These are phyloP conservation scores for Lophotis ruficrista DNA, from an alignment of 2,113 vertebrate genomes.

Conservation along the genomic window DNA sequence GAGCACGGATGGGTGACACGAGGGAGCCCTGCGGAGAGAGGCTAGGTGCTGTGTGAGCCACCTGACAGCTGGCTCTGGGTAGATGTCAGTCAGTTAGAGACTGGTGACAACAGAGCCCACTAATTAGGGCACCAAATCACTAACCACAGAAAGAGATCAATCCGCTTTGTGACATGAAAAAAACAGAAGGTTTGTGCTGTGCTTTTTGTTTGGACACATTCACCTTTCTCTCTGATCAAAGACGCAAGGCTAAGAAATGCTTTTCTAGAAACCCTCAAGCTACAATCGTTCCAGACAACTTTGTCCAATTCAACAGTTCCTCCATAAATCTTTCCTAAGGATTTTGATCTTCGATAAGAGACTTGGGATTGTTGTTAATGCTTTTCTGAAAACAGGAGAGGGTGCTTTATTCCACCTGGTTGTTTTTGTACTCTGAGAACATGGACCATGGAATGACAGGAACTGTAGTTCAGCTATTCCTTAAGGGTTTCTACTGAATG, in stretches of 20 bases:
- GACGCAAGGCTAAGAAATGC: not conserved
- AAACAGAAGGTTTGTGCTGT: not conserved
- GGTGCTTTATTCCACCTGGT: not conserved
- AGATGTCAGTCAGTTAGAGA: not conserved
- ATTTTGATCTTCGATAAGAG: not conserved
- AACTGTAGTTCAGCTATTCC: not conserved
- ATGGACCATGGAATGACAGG: not conserved
- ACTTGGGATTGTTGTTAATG: not conserved
- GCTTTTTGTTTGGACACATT: not conserved
- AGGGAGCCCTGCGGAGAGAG: not conserved
- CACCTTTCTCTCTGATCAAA: not conserved
- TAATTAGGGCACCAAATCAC: constrained; percentile 18
- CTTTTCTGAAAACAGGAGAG: not conserved
- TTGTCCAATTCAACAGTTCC: not conserved
- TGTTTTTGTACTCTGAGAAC: not conserved
- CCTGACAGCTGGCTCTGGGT: not conserved
- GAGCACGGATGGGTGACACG: not conserved
- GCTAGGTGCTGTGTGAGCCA: not conserved
- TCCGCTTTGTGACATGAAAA: not conserved
- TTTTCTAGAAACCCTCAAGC: not conserved
- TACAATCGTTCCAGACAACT: not conserved
- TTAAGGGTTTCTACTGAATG: not conserved
- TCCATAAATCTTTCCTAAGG: not conserved
- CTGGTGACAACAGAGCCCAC: not conserved
- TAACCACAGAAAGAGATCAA: not conserved